These are phyloP conservation scores for Nothobranchius furzeri DNA, from an alignment of 2,113 vertebrate genomes.

Conservation along the genomic window DNA sequence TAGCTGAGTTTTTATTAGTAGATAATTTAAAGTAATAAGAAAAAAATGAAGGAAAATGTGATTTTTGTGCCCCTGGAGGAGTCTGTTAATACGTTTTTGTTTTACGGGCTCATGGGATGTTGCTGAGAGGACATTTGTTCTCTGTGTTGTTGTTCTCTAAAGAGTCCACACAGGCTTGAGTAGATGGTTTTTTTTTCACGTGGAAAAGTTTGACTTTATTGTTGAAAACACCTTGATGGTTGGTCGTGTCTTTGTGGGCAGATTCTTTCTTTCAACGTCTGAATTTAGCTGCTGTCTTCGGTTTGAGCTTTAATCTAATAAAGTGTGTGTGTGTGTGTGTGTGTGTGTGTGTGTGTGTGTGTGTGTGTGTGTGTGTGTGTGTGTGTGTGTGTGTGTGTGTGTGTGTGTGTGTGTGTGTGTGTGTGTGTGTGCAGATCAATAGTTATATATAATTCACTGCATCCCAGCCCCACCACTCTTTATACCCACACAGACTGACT, in stretches of 20 bases:
- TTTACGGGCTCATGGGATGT: background rate
- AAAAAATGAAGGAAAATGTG: background rate
- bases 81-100: background rate
- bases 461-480: conserved; percentile 96
- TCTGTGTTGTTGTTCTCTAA: background rate
- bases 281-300: conserved; percentile 51
- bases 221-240: background rate
- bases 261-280: conserved; percentile 28
- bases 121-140: background rate
- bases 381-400: conserved; percentile 12
- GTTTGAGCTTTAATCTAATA: conserved; percentile 72
- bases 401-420: conserved; percentile 34
- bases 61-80: background rate
- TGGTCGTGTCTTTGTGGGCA: conserved; percentile 21
- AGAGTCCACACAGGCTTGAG: background rate
- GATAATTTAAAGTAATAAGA: background rate
- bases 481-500: conserved; percentile 96
- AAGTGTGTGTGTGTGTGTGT: conserved; percentile 51
- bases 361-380: too few species aligned
- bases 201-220: background rate
- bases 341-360: background rate
- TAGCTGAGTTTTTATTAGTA: background rate
- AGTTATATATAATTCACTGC: conserved; percentile 99
- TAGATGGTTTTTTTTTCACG: too few species aligned
- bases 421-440: conserved; percentile 87